Evolutionary conservation across 1,140 invertebrate genomes (phyloP).

Genomic region (Cyrtorhinus lividipennis): DNA sequence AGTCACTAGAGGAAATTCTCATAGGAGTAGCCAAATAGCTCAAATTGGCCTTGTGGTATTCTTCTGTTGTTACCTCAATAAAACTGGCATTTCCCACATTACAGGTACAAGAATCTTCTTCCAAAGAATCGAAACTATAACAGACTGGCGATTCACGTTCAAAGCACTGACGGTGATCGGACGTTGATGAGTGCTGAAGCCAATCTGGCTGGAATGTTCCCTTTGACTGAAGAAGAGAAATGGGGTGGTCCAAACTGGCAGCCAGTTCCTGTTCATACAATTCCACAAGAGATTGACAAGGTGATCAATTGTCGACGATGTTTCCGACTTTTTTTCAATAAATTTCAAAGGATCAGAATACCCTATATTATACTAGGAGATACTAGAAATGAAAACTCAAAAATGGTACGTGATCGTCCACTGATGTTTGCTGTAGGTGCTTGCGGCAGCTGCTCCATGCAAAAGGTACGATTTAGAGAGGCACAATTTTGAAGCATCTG

Average conservation of each 20-base stretch:
- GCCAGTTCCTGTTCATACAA: conserved; percentile 75
- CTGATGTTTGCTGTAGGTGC: conserved; percentile 26
- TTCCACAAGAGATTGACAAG: conserved; percentile 47
- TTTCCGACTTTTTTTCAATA: too few relatives aligned
- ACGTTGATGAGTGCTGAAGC: conserved; percentile 78
- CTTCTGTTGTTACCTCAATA: too few relatives aligned
- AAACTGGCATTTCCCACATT: too few relatives aligned
- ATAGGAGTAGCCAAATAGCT: too few relatives aligned
- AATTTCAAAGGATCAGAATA: too few relatives aligned
- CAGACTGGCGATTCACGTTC: conserved; percentile 45
- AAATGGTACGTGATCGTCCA: too few relatives aligned
- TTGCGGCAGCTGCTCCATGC: conserved; percentile 51
- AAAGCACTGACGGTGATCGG: conserved; percentile 69
- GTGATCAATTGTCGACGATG: too few relatives aligned
- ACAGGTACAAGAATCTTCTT: conserved; percentile 39
- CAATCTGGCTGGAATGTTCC: conserved; percentile 65
- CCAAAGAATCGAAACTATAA: conserved; percentile 35
- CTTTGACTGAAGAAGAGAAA: conserved; percentile 36
- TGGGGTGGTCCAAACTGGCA: conserved; percentile 67
- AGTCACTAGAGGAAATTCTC: too few relatives aligned
- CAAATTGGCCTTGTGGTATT: too few relatives aligned
- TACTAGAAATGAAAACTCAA: too few relatives aligned
- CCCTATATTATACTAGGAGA: too few relatives aligned
- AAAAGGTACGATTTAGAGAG: conserved; percentile 42
- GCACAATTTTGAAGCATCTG: conserved; percentile 37